Percentiles rank a stretch among this genome's conserved stretches.
phyloP scores from a whole-genome alignment of 1,140 invertebrate species.

The Drosophila ohnishii region DNA sequence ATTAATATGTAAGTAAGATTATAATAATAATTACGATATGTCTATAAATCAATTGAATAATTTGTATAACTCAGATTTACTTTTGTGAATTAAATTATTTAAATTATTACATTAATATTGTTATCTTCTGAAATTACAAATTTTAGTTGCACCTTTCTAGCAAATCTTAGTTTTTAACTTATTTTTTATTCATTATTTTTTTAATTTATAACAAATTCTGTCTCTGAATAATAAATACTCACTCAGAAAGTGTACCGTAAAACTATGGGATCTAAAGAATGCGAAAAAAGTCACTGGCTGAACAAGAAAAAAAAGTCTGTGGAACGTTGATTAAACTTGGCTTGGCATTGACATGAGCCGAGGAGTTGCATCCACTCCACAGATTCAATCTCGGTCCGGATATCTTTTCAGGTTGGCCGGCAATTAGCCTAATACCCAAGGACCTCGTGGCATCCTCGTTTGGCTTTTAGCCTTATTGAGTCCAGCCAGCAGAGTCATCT shows the following conservation, averaged over 20 bases:
- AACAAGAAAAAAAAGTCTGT: slow-evolving; percentile 33
- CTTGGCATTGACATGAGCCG: slow-evolving; percentile 60
- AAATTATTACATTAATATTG: neutral
- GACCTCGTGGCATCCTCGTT: slow-evolving; percentile 48
- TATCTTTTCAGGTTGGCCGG: slow-evolving; percentile 64
- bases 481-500: slow-evolving; percentile 12
- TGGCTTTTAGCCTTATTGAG: slow-evolving; percentile 76
- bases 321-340: slow-evolving; percentile 74
- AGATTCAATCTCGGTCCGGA: slow-evolving; percentile 34
- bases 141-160: too few relatives aligned
- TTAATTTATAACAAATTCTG: neutral
- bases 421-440: slow-evolving; percentile 76
- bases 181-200: neutral
- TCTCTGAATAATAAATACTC: neutral
- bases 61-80: neutral
- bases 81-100: neutral
- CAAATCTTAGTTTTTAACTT: neutral
- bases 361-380: slow-evolving; percentile 43
- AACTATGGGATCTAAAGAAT: slow-evolving; percentile 19
- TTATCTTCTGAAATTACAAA: too few relatives aligned
- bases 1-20: neutral
- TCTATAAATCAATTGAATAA: too few relatives aligned
- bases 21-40: neutral
- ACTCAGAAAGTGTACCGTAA: slow-evolving; percentile 9
- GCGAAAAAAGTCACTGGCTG: slow-evolving; percentile 10